phyloP scores from a whole-genome alignment of 2,113 vertebrate genomes.

The Hippopotamus amphibius region DNA sequence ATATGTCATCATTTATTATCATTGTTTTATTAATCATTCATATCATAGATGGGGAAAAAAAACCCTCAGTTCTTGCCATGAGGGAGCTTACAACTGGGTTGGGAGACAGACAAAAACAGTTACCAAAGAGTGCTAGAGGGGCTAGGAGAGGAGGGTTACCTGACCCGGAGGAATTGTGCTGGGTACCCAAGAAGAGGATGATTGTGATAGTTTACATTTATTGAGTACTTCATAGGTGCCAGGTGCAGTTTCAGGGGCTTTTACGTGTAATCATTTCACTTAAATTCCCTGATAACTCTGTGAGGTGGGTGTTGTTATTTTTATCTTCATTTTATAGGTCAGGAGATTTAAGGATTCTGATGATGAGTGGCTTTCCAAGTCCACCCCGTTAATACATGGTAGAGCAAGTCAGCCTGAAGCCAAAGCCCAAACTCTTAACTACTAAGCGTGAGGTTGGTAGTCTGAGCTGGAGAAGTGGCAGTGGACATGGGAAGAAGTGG shows the following conservation, averaged over 20 bases:
- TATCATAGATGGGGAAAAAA: neutral
- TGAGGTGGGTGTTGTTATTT: neutral
- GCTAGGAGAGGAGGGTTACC: neutral
- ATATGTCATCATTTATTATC: neutral
- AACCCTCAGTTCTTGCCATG: neutral
- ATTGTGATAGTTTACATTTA: neutral
- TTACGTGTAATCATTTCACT: neutral
- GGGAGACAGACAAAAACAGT: neutral
- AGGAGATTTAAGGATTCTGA: neutral
- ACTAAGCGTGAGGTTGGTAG: neutral
- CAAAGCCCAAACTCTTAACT: neutral
- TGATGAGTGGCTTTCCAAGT: neutral
- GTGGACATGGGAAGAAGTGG: neutral
- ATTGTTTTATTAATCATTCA: neutral
- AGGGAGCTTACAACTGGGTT: neutral
- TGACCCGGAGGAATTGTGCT: neutral
- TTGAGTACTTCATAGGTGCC: neutral
- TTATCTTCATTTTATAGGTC: neutral
- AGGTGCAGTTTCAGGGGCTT: neutral
- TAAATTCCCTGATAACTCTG: neutral
- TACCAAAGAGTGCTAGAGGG: neutral
- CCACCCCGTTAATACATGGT: neutral
- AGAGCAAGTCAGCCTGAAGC: neutral
- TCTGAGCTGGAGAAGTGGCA: neutral
- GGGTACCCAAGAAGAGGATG: neutral